Base-by-base conservation (phyloP, 2,888 invertebrate genomes). In the Pharmacophagus antenor region DNA sequence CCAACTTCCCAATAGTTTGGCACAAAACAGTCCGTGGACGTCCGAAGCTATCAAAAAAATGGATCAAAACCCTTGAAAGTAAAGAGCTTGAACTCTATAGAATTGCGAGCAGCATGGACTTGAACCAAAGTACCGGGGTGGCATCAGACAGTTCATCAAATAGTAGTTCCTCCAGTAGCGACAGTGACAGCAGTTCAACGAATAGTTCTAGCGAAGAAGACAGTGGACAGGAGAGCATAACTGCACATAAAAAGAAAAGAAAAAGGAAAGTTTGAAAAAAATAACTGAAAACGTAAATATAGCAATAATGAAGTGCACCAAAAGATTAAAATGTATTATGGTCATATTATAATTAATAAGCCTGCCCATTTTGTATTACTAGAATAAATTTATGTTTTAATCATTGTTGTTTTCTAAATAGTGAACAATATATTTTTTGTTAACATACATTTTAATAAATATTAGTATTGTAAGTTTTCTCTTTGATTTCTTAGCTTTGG, bases 1-100 rank as follows among this genome's bases (percentile, higher is more conserved):
- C 97, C 0, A 99, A 99, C 88, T 98, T 99, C 80, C 98, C 98
- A 0, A 93, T 99, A 15, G 99, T 99, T 0, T 99, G 99, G 98
- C 98, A 99, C 82, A 99, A 99, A 89, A 98, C 98, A 7, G 96
- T 97, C 2, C 93, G 98, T 46, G 99, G 99, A 3, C 92, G 99
- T 27, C 99, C 99, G 4, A 99, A 99, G 84, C 91, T 99, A 37
- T 98, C 99, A 5, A 95, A 95, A 63, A 98, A 98, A 80, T 99
- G 98, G 98, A 90, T 97, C 59, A 93, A 93, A 76, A 91, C 93
- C 42, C 82, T 94, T 52, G 92, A 92, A 65, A 92, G 93, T 67
- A 94, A 95, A 75, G 95, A 96, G 67, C 94, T 95, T 2, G 95
- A 95, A 27, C 82, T 98, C 62, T 96, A 95, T 41, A 92, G 93